A percentile compares a stretch with the other conserved stretches of the same genome.
Conservation (phyloP, 2,113 vertebrate genomes). For the Microtus pennsylvanicus region DNA sequence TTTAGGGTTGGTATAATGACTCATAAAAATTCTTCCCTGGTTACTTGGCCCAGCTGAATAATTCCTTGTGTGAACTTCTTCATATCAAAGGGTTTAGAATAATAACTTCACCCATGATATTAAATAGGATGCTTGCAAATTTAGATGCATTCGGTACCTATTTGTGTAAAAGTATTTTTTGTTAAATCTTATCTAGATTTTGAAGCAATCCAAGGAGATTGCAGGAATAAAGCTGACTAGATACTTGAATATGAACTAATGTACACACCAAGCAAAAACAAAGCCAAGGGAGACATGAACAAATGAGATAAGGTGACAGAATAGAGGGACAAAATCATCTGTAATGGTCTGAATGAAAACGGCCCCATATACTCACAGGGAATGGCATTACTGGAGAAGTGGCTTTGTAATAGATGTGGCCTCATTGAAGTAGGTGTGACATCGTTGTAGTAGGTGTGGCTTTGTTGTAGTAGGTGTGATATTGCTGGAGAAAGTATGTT, state of each 20-base stretch:
- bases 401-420: no score
- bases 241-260: neutral
- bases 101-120: neutral
- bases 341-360: neutral
- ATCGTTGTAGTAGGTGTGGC: no score
- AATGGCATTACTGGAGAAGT: neutral
- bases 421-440: no score
- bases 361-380: fast-evolving
- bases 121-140: neutral
- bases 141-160: neutral
- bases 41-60: neutral
- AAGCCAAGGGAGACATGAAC: neutral
- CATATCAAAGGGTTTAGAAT: neutral
- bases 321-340: no score
- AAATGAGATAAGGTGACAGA: neutral
- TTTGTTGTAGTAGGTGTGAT: no score
- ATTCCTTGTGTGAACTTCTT: neutral
- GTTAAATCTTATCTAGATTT: neutral
- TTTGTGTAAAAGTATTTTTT: neutral
- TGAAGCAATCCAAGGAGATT: neutral
- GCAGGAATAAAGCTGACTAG: neutral
- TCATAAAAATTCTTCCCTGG: neutral
- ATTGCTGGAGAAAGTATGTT: neutral
- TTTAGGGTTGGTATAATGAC: neutral
- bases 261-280: neutral